A percentile compares a stretch with the other conserved stretches of the same genome.
Conservation (phyloP, 2,888 invertebrate genomes). For the Metallyticus violacea region DNA sequence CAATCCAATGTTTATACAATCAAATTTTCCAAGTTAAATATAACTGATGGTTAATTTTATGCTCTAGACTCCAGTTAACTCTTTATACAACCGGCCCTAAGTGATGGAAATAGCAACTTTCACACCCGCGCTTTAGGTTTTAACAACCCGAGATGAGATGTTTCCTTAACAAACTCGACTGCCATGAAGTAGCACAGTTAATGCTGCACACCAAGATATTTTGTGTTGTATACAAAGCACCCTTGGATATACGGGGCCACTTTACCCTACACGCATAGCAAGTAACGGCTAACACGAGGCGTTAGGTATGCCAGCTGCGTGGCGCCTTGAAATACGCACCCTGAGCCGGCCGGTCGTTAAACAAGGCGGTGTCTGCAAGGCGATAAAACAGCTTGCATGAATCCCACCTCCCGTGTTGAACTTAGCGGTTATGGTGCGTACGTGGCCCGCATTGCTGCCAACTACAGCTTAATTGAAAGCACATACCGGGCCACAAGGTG, state of each 20-base stretch:
- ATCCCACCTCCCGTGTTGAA: background rate
- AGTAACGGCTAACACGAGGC: too few relatives aligned
- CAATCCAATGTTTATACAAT: too few relatives aligned
- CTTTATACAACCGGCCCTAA: too few relatives aligned
- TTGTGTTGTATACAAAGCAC: background rate
- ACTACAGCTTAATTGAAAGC: background rate
- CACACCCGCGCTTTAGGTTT: too few relatives aligned
- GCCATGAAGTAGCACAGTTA: background rate
- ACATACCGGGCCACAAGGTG: too few relatives aligned
- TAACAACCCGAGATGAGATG: background rate
- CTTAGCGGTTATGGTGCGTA: background rate
- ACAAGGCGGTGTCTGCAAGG: background rate
- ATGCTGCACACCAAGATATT: background rate
- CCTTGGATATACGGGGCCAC: background rate
- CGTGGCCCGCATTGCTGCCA: background rate
- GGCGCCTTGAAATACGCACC: background rate
- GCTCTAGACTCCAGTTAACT: too few relatives aligned
- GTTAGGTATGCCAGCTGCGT: background rate
- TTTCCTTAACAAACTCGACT: background rate
- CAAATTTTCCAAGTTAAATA: too few relatives aligned
- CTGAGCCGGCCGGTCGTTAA: background rate
- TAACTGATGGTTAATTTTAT: too few relatives aligned
- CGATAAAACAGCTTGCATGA: background rate
- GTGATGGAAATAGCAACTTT: too few relatives aligned
- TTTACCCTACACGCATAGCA: background rate